These are phyloP conservation scores for Macrobrachium rosenbergii DNA, from an alignment of 1,140 invertebrate genomes.

Conservation along the genomic window DNA sequence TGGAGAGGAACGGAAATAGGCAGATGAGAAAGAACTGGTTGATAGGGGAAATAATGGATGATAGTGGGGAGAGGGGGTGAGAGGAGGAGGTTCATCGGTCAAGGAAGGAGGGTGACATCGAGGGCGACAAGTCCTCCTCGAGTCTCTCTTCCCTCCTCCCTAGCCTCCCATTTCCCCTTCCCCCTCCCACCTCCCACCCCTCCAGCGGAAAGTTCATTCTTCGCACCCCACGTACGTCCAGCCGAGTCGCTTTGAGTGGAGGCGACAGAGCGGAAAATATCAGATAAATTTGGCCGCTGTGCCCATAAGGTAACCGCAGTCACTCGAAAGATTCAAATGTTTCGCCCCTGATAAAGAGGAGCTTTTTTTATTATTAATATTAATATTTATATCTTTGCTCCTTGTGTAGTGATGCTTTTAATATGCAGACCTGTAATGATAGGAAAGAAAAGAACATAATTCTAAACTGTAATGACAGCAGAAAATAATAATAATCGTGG, in stretches of 20 bases:
- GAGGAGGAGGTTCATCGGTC: not conserved
- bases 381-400: no score
- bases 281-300: conserved; percentile 46
- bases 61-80: not conserved
- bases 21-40: no score
- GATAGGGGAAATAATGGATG: not conserved
- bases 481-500: no score
- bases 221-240: conserved; percentile 2
- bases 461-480: not conserved
- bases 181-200: not conserved
- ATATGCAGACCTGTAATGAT: no score
- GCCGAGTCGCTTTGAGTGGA: conserved; percentile 14
- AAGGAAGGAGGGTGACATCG: conserved; percentile 2
- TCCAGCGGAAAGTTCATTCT: not conserved
- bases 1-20: no score
- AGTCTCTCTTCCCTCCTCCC: not conserved
- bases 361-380: not conserved
- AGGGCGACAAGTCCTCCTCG: conserved; percentile 2
- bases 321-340: conserved; percentile 26
- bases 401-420: no score
- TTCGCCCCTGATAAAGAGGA: not conserved
- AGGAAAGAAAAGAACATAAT: not conserved
- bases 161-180: not conserved
- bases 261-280: conserved; percentile 46
- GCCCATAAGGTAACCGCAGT: conserved; percentile 27